A percentile compares a stretch with the other conserved stretches of the same genome.
Conservation (phyloP, 2,888 invertebrate genomes). For the Glyphotaelius pellucidus region DNA sequence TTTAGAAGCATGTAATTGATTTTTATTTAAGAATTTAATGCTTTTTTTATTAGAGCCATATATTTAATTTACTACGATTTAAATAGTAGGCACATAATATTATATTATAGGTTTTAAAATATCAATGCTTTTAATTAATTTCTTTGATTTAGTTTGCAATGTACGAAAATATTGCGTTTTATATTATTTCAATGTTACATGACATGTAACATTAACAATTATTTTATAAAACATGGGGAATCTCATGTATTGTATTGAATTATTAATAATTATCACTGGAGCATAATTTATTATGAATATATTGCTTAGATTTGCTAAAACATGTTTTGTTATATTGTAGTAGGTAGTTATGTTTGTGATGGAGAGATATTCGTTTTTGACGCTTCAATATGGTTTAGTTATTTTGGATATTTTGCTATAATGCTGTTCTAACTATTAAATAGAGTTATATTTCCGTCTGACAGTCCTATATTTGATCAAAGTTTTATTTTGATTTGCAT, state of each 20-base stretch:
- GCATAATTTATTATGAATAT: background rate
- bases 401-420: background rate
- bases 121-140: background rate
- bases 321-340: background rate
- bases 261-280: background rate
- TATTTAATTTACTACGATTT: background rate
- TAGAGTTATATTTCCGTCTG: background rate
- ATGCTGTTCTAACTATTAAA: background rate
- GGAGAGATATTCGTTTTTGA: background rate
- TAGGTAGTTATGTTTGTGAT: background rate
- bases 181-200: background rate
- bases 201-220: background rate
- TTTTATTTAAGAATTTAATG: background rate
- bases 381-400: background rate
- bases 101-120: background rate
- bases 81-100: background rate
- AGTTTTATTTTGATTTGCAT: background rate
- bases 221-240: background rate
- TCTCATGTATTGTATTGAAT: background rate
- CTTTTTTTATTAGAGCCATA: background rate
- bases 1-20: background rate
- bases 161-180: background rate
- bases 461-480: background rate
- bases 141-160: background rate
- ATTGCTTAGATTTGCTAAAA: background rate